phyloP scores from a whole-genome alignment of 2,888 invertebrate species.

The Latrodectus hesperus region DNA sequence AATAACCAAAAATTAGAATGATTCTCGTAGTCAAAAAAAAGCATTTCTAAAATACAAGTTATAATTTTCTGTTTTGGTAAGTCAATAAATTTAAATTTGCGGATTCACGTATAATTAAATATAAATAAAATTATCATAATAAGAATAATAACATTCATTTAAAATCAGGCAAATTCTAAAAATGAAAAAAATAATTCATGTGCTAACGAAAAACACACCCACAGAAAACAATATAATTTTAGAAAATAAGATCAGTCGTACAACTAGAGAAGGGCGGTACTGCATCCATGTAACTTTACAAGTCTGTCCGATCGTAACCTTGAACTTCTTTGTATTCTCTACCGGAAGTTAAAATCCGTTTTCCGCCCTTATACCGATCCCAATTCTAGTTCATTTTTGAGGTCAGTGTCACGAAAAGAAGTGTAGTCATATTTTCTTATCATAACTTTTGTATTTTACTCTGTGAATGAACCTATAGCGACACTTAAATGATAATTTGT shows the following conservation, averaged over 20 bases:
- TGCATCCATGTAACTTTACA: conserved; percentile 4
- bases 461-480: too few relatives aligned
- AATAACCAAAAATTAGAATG: too few relatives aligned
- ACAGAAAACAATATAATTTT: neutral
- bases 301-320: conserved; percentile 41
- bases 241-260: too few relatives aligned
- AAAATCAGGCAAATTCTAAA: neutral
- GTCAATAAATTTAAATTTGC: too few relatives aligned
- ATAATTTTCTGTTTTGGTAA: too few relatives aligned
- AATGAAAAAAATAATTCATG: neutral
- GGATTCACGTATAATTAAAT: too few relatives aligned
- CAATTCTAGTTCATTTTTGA: conserved; percentile 47
- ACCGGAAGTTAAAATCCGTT: conserved; percentile 59
- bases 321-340: conserved; percentile 44
- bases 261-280: conserved; percentile 21
- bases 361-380: conserved; percentile 30
- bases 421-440: conserved; percentile 25
- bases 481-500: too few relatives aligned
- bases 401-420: conserved; percentile 63
- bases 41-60: too few relatives aligned
- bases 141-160: neutral
- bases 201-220: neutral
- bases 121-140: neutral
- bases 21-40: too few relatives aligned
- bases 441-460: neutral